Evolutionary conservation across 2,113 vertebrate genomes (phyloP).

Genomic region (Eudyptes chrysolophus): DNA sequence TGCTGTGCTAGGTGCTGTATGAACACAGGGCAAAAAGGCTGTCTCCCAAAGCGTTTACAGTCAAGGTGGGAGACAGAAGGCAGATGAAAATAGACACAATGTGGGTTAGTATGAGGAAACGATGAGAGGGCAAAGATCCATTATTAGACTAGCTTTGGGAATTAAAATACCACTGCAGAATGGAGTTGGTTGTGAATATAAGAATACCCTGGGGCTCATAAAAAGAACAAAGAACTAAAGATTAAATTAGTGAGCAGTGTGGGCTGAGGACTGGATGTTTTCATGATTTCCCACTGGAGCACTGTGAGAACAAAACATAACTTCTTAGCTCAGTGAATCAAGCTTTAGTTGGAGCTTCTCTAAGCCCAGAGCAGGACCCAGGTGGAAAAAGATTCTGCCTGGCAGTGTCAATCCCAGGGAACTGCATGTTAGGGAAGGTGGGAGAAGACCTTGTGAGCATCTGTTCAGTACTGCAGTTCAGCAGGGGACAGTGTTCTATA

Average conservation of each 20-base stretch:
- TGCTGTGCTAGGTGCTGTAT: background rate
- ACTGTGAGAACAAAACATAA: slow-evolving; percentile 10
- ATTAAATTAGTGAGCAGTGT: slow-evolving; percentile 9
- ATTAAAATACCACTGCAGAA: background rate
- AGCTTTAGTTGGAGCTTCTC: background rate
- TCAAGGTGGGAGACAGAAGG: background rate
- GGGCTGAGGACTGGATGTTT: background rate
- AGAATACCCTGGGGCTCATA: background rate
- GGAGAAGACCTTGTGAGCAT: background rate
- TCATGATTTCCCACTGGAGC: slow-evolving; percentile 12
- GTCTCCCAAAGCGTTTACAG: background rate
- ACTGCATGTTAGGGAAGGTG: background rate
- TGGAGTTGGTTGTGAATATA: background rate
- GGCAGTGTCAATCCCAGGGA: background rate
- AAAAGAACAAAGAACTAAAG: slow-evolving; percentile 34
- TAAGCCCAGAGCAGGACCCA: background rate
- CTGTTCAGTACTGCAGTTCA: background rate
- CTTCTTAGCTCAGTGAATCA: background rate
- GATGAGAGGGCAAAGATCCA: background rate
- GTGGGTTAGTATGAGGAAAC: background rate
- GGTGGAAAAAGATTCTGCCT: background rate
- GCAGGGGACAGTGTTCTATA: background rate
- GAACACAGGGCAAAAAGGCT: background rate
- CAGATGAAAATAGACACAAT: background rate
- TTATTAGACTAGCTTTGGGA: background rate